phyloP scores from a whole-genome alignment of 2,113 vertebrate species.

The Aramus guarauna region DNA sequence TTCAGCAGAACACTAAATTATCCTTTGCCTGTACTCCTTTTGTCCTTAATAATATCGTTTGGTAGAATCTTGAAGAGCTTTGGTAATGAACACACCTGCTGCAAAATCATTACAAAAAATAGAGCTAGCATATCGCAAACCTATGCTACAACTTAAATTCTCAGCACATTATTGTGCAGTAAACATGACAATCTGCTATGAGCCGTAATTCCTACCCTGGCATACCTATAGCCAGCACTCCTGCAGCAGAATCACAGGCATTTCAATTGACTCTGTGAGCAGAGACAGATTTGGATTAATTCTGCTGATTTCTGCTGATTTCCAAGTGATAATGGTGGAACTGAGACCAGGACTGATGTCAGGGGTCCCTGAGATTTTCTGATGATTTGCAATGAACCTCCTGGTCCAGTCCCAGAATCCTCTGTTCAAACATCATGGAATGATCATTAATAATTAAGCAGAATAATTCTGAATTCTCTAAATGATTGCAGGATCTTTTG shows the following conservation, averaged over 20 bases:
- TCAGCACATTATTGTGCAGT: background rate
- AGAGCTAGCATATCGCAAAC: background rate
- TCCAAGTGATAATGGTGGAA: background rate
- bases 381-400: background rate
- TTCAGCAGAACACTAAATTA: background rate
- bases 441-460: background rate
- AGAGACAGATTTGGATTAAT: background rate
- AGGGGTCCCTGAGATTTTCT: background rate
- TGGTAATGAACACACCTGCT: background rate
- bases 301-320: background rate
- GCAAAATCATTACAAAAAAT: background rate
- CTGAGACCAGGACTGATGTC: background rate
- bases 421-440: background rate
- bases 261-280: background rate
- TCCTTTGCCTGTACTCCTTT: background rate
- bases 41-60: background rate
- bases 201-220: background rate
- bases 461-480: background rate
- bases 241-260: background rate
- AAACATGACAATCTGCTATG: background rate
- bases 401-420: background rate
- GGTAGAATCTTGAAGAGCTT: background rate
- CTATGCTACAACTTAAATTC: background rate
- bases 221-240: background rate
- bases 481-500: background rate